Evolutionary conservation across 2,888 invertebrate genomes (phyloP), one percentile per base, ranked within the genome.

Genomic region (Phragmatobia fuliginosa): DNA sequence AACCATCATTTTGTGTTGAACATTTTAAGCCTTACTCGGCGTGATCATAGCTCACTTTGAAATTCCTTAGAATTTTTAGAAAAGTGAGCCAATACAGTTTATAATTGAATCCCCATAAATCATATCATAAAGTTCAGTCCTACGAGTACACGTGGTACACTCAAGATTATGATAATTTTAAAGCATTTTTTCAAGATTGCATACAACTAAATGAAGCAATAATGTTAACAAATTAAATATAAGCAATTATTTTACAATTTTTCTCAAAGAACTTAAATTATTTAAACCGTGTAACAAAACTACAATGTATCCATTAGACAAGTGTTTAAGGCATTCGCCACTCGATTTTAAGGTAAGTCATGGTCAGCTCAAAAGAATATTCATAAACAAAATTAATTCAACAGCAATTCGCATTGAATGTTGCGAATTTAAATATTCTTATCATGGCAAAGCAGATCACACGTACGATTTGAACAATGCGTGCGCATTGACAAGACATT

Each of bases 381-480:
- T 71, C 41, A 5, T 64, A 62, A 56, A 33, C 38, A 60, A 59
- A 63, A 74, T 76, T 60, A 72, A 78, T 66, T 61, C 58, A 72
- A 32, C 61, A 73, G 61, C 49, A 66, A 70, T 70, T 68, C 58
- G 60, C 41, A 31, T 68, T 67, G 65, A 74, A 74, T 81, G 78
- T 78, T 76, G 66, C 72, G 72, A 67, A 82, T 80, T 82, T 87
- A 83, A 87, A 87, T 88, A 92, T 92, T 91, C 89, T 75, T 74
- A 72, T 74, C 90, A 82, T 88, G 90, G 87, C 80, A 84, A 82
- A 83, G 84, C 83, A 80, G 81, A 79, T 83, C 79, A 85, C 84
- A 76, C 84, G 77, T 74, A 70, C 77, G 67, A 83, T 91, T 91
- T 90, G 83, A 88, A 72, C 74, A 88, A 82, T 91, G 71, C 79